These are phyloP conservation scores for Biston betularia DNA, from an alignment of 2,888 invertebrate genomes.

Conservation along the genomic window DNA sequence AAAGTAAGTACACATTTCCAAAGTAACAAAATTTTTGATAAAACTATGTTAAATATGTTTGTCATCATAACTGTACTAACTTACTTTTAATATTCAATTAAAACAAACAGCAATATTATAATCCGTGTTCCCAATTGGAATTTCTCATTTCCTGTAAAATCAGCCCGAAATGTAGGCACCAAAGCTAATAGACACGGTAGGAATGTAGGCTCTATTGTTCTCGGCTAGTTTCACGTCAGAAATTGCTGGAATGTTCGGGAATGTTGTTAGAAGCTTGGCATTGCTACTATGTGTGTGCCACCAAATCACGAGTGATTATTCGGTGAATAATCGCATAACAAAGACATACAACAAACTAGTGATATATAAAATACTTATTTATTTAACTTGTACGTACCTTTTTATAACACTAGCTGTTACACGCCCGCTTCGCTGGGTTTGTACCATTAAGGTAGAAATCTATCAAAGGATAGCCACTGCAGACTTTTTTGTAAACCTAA, in stretches of 20 bases:
- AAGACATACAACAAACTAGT: background rate
- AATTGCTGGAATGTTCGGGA: conserved; percentile 3
- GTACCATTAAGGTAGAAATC: too few relatives aligned
- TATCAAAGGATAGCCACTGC: too few relatives aligned
- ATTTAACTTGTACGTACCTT: too few relatives aligned
- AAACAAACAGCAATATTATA: background rate
- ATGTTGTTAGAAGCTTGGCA: conserved; percentile 3
- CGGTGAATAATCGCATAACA: background rate
- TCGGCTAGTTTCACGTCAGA: background rate
- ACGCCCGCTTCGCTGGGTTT: too few relatives aligned
- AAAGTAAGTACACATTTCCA: too few relatives aligned
- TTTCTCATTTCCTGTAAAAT: background rate
- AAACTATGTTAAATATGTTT: background rate
- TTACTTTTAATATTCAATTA: background rate
- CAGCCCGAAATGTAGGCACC: background rate
- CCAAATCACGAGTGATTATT: background rate
- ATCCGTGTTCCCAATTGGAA: background rate
- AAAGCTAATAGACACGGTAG: conserved; percentile 2
- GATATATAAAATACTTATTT: background rate
- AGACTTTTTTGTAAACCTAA: too few relatives aligned
- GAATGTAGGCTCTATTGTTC: conserved; percentile 7
- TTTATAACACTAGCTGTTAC: too few relatives aligned
- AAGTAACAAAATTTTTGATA: too few relatives aligned
- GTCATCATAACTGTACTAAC: too few relatives aligned
- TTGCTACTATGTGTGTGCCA: background rate